These are phyloP conservation scores for Cynoglossus semilaevis DNA, from an alignment of 2,113 vertebrate species.

Conservation along the genomic window DNA sequence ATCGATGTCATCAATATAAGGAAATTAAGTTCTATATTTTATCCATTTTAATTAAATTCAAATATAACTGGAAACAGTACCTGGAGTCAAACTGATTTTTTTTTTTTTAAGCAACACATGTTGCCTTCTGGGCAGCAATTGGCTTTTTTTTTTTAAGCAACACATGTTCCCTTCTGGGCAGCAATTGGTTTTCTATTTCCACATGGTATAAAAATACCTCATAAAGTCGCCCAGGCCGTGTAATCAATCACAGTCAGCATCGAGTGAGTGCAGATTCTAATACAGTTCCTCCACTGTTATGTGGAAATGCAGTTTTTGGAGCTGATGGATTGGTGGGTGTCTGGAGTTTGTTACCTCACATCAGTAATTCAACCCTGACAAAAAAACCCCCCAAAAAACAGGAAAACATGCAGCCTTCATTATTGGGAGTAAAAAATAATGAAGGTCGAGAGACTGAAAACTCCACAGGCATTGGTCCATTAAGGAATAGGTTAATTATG, in stretches of 20 bases:
- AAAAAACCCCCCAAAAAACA: not conserved
- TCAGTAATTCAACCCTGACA: not conserved
- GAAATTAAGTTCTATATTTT: too few species aligned
- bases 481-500: not conserved
- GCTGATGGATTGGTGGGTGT: not conserved
- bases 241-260: not conserved
- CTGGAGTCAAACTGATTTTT: too few species aligned
- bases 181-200: conserved; percentile 2
- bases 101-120: too few species aligned
- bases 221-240: not conserved
- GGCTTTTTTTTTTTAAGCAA: not conserved
- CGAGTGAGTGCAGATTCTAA: not conserved
- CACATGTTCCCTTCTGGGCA: not conserved
- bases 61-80: too few species aligned
- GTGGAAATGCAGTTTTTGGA: not conserved
- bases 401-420: not conserved
- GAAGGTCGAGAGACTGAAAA: not conserved
- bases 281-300: not conserved
- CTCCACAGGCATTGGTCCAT: not conserved
- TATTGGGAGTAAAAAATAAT: not conserved
- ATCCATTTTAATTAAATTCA: too few species aligned
- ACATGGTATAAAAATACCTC: conserved; percentile 7
- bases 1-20: not conserved
- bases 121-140: not conserved
- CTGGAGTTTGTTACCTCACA: not conserved